Percentiles rank a stretch among this genome's conserved stretches.
Conservation (phyloP, 35 echinoderm and acorn worm species). For the Apostichopus californicus region DNA sequence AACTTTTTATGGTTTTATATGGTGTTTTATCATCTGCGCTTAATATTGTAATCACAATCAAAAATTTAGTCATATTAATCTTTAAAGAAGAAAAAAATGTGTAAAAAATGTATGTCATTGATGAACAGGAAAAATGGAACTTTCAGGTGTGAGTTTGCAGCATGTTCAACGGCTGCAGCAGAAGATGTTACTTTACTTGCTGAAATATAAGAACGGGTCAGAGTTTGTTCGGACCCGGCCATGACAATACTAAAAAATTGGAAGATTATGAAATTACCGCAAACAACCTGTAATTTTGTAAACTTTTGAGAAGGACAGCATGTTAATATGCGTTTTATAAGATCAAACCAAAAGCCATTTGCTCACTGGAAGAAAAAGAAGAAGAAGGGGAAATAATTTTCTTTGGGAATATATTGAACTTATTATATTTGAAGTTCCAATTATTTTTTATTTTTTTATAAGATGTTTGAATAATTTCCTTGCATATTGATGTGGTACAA, state of each 20-base stretch:
- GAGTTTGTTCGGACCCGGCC: no score
- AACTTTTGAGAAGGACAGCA: no score
- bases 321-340: no score
- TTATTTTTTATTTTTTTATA: conserved; percentile 8
- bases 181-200: no score
- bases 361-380: neutral
- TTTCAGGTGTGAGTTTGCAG: neutral
- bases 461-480: neutral
- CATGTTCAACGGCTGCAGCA: neutral
- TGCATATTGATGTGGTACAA: conserved; percentile 3
- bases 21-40: conserved; percentile 29
- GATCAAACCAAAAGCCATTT: neutral
- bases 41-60: conserved; percentile 30
- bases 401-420: neutral
- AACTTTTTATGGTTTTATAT: conserved; percentile 39
- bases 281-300: no score
- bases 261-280: no score
- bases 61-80: conserved; percentile 11
- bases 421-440: neutral
- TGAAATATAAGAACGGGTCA: no score
- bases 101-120: neutral
- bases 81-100: neutral
- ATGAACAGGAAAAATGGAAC: neutral
- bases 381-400: neutral
- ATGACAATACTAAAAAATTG: no score